A percentile compares a stretch with the other conserved stretches of the same genome.
These are phyloP conservation scores for Hyles euphorbiae DNA, from an alignment of 1,140 invertebrate genomes.

Conservation along the genomic window DNA sequence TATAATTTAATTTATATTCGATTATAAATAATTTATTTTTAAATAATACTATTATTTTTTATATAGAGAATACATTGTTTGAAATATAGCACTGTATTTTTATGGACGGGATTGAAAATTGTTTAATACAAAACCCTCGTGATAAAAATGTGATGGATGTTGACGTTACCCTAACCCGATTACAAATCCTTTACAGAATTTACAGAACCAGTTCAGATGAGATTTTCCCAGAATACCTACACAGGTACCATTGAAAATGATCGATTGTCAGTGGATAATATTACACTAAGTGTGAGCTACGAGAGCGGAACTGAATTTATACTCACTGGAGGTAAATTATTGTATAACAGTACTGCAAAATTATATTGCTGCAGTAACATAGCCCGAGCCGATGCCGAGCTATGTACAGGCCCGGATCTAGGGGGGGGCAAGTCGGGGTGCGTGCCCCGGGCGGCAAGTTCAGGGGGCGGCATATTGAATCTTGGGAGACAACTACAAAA, in stretches of 20 bases:
- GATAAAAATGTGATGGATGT: constrained; percentile 2
- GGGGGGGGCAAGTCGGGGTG: no score
- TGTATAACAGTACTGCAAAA: neutral
- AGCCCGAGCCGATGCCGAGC: no score
- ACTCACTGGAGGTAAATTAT: constrained; percentile 6
- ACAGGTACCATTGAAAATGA: constrained; percentile 20
- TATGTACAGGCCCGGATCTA: no score
- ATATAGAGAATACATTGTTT: no score
- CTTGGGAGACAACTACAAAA: no score
- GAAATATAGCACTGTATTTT: no score
- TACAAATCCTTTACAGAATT: constrained; percentile 28
- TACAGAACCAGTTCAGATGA: constrained; percentile 31
- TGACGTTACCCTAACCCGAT: neutral
- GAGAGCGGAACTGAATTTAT: neutral
- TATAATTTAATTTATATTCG: no score
- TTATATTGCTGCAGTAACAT: no score
- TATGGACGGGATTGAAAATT: neutral
- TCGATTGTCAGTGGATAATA: constrained; percentile 3
- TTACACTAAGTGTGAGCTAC: neutral
- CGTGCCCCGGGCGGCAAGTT: no score
- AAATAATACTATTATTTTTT: no score
- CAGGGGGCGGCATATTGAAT: no score
- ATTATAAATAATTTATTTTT: no score
- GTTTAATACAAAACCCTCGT: constrained; percentile 1
- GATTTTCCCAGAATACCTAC: constrained; percentile 40